These are phyloP conservation scores for Pycnomerus fuliginosus DNA, from an alignment of 2,888 invertebrate species.

Conservation along the genomic window DNA sequence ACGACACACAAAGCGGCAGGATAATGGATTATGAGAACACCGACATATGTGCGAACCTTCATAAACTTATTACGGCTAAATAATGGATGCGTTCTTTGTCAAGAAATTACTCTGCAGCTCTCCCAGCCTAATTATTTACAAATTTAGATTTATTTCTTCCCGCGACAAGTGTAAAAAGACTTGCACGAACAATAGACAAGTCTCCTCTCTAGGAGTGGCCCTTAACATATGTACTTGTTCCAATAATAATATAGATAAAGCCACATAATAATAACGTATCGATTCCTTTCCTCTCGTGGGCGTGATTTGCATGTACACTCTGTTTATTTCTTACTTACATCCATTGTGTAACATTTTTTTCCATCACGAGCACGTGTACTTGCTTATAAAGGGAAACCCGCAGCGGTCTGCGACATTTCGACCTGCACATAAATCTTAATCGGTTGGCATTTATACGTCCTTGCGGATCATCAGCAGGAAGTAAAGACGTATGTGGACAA, in stretches of 20 bases:
- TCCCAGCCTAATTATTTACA: conserved; percentile 28
- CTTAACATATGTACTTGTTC: conserved; percentile 49
- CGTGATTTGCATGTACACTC: conserved; percentile 46
- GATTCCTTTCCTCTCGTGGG: conserved; percentile 46
- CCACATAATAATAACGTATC: conserved; percentile 49
- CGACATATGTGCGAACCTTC: conserved; percentile 37
- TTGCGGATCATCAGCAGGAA: conserved; percentile 15
- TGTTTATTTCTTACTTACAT: conserved; percentile 27
- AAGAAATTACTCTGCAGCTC: conserved; percentile 21
- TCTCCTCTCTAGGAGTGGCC: conserved; percentile 49
- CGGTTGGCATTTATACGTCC: conserved; percentile 26
- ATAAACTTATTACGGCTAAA: conserved; percentile 24
- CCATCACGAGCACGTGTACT: conserved; percentile 1
- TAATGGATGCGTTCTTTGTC: conserved; percentile 29
- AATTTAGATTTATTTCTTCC: conserved; percentile 32
- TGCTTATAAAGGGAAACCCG: too few species aligned
- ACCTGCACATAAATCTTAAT: conserved; percentile 26
- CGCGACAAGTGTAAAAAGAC: too few species aligned
- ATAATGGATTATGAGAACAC: conserved; percentile 40
- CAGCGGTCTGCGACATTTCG: too few species aligned
- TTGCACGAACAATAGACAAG: too few species aligned
- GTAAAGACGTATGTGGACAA: conserved; percentile 21
- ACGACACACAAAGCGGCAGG: conserved; percentile 6
- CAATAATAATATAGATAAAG: conserved; percentile 51
- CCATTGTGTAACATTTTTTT: conserved; percentile 14